Percentiles rank a stretch among this genome's conserved stretches.
These are phyloP conservation scores for Hyposoter dolosus DNA, from an alignment of 2,888 invertebrate genomes.

Conservation along the genomic window DNA sequence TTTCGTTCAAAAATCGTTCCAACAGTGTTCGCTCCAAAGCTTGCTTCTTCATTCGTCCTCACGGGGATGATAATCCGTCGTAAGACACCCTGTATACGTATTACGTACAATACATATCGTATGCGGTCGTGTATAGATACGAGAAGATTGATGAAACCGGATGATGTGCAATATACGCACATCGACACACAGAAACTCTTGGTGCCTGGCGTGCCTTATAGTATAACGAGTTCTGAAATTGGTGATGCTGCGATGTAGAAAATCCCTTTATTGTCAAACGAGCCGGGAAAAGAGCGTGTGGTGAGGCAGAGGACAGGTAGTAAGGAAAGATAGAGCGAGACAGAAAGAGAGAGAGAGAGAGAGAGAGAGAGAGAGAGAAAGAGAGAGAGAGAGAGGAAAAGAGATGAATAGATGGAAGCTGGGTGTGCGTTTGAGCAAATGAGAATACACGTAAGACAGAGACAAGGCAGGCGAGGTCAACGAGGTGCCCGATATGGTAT, in stretches of 20 bases:
- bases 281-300: constrained; percentile 48
- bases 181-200: background rate
- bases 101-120: constrained; percentile 29
- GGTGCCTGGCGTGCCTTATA: constrained; percentile 31
- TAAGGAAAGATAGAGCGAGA: constrained; percentile 54
- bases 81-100: background rate
- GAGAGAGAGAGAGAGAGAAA: constrained; percentile 70
- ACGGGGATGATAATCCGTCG: background rate
- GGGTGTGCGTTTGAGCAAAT: constrained; percentile 49
- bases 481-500: constrained; percentile 85
- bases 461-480: constrained; percentile 83
- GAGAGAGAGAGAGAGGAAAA: constrained; percentile 75
- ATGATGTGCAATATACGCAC: constrained; percentile 64
- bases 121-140: constrained; percentile 2
- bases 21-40: background rate
- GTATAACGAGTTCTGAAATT: constrained; percentile 68
- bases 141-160: constrained; percentile 67
- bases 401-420: constrained; percentile 65
- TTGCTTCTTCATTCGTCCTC: background rate
- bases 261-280: constrained; percentile 69
- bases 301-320: constrained; percentile 63
- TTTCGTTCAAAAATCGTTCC: background rate
- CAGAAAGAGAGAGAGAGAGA: too few relatives aligned
- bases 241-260: constrained; percentile 67
- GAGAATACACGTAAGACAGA: constrained; percentile 76